phyloP scores from a whole-genome alignment of 2,797 vertebrate genomes.

The Spea hammondii region DNA sequence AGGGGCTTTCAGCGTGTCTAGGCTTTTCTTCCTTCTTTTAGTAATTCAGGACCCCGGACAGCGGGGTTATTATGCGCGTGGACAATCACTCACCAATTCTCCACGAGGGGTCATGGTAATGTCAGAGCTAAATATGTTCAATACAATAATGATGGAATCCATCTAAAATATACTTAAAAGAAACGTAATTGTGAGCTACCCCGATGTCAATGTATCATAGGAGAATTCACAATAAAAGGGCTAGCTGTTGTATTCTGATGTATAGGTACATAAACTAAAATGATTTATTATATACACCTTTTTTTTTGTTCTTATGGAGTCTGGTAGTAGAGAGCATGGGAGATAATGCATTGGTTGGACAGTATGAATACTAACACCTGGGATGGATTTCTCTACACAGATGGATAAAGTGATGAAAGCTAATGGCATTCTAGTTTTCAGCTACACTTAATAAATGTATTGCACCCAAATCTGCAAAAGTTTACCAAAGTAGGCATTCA shows the following conservation, averaged over 20 bases:
- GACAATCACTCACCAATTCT: conserved; percentile 47
- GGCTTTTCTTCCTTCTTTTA: conserved; percentile 28
- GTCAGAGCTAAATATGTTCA: conserved; percentile 42
- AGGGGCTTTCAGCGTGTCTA: conserved; percentile 33
- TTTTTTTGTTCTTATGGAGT: too few relatives aligned
- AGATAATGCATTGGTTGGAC: too few relatives aligned
- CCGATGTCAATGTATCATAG: conserved; percentile 15
- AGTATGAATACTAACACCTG: too few relatives aligned
- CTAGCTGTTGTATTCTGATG: conserved; percentile 10
- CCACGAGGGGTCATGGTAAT: conserved; percentile 46
- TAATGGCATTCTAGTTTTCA: too few relatives aligned
- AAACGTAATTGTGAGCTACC: conserved; percentile 7
- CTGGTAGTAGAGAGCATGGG: too few relatives aligned
- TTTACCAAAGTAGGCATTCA: too few relatives aligned
- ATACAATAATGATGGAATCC: conserved; percentile 42
- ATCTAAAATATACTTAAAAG: conserved; percentile 26
- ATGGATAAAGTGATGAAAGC: too few relatives aligned
- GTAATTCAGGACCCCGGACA: conserved; percentile 42
- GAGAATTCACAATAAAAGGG: conserved; percentile 8
- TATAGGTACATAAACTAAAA: not conserved
- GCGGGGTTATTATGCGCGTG: conserved; percentile 53
- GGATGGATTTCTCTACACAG: too few relatives aligned
- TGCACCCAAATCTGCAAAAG: too few relatives aligned
- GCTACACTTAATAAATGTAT: too few relatives aligned
- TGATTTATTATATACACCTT: too few relatives aligned